Conservation (phyloP, 1,140 invertebrate genomes). For the Batillaria attramentaria region DNA sequence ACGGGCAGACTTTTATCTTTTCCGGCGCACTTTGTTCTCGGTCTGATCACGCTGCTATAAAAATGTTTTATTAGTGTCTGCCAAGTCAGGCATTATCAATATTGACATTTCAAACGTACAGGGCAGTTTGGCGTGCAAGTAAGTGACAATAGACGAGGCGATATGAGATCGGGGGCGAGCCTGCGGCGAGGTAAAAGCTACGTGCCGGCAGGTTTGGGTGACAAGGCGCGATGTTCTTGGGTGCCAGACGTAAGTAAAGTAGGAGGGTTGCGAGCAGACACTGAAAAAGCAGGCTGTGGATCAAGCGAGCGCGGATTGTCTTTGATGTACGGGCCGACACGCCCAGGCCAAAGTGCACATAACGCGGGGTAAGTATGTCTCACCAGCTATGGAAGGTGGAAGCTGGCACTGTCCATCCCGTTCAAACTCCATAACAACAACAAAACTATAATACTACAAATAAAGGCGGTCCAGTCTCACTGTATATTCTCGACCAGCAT, state of each 20-base stretch:
- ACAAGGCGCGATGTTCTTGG: not conserved
- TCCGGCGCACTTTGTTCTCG: slow-evolving; percentile 10
- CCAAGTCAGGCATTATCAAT: slow-evolving; percentile 1
- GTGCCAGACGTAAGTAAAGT: not conserved
- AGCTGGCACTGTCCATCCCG: too few species aligned
- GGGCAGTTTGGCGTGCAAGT: not conserved
- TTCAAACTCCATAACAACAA: too few species aligned
- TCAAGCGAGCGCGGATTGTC: not conserved
- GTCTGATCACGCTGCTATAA: slow-evolving; percentile 4
- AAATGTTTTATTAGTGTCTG: not conserved
- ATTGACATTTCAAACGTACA: slow-evolving; percentile 1
- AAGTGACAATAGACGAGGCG: not conserved
- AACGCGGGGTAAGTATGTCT: not conserved
- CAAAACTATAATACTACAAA: too few species aligned
- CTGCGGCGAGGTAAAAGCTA: not conserved
- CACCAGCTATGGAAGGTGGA: not conserved
- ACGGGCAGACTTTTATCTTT: slow-evolving; percentile 5
- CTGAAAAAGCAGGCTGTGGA: not conserved
- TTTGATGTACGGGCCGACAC: not conserved
- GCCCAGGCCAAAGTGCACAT: not conserved
- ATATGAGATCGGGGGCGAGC: not conserved
- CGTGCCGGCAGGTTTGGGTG: not conserved
- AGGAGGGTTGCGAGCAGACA: not conserved
- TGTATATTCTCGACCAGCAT: too few species aligned
- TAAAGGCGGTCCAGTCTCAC: too few species aligned